Evolutionary conservation across 2,113 vertebrate species (phyloP), one percentile per base, ranked within the genome.

Genomic region (Herpailurus yagouaroundi): DNA sequence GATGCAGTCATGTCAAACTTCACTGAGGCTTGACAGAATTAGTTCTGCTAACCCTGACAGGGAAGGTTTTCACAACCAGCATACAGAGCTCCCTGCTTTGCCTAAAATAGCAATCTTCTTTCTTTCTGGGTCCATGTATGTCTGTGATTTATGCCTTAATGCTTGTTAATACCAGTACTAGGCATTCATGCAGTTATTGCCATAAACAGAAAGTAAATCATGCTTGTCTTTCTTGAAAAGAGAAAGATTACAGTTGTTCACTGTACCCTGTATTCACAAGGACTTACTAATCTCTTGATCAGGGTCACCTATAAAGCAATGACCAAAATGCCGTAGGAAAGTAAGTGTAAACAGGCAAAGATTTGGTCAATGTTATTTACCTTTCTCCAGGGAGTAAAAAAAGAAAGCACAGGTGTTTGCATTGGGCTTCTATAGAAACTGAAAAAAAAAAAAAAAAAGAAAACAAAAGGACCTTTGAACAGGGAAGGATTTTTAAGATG

Each of bases 1-100:
- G 96, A 81, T 23, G 13, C 14, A 86, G 69, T 36, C 50, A 36
- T 38, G n/a, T 68, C 50, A 38, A 66, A 86, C 77, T 68, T 69
- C 29, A 41, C 19, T 33, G 87, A 96, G 71, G 23, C 57, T 91
- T 94, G 94, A 92, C 38, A 45, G 64, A 95, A 91, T 95, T 96
- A 82, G 41, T 31, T 95, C 77, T 86, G 60, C 71, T 86, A 52
- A 94, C 18, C 14, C 33, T 86, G 79, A 60, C 11, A 36, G 50
- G 41, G 29, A 33, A 52, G 27, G 27, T 74, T 77, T 92, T 97
- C 69, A 94, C 15, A 48, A 27, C 38, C 3, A 88, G 25, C 64
- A 50, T n/a, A 52, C 18, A 95, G 80, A 93, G 50, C 50, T 29
- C 19, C 38, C 45, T 13, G 69, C 4, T 96, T 63, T 76, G 33